Evolutionary conservation across 2,113 vertebrate species (phyloP).

Genomic region (Phyllostomus hastatus): DNA sequence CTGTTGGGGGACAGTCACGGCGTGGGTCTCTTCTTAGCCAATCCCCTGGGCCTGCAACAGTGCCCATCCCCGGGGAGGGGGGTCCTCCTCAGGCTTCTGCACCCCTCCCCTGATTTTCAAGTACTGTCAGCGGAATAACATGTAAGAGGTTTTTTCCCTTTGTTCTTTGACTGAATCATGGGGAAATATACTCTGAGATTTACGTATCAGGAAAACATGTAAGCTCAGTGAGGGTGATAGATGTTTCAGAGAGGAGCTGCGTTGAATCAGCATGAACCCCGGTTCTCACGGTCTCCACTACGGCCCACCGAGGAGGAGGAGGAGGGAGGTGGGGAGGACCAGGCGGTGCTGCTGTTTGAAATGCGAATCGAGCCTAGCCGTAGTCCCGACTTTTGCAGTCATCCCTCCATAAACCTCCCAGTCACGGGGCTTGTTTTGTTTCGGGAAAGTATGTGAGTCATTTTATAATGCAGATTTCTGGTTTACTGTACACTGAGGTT

Average conservation of each 20-base stretch:
- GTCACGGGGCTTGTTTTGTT: neutral
- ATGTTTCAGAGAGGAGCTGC: neutral
- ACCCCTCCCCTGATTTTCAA: neutral
- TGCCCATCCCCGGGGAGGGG: neutral
- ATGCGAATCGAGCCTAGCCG: neutral
- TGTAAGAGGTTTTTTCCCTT: neutral
- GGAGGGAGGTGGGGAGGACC: accelerated
- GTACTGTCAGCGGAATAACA: neutral
- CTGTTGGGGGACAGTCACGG: neutral
- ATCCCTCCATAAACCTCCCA: neutral
- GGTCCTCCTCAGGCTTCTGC: neutral
- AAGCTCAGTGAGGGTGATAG: neutral
- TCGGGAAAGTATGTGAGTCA: neutral
- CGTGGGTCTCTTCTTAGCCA: neutral
- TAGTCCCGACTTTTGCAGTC: neutral
- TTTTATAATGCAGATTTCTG: neutral
- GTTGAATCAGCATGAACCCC: neutral
- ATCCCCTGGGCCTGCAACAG: neutral
- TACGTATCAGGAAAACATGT: neutral
- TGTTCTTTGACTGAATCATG: neutral
- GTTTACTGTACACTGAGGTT: neutral
- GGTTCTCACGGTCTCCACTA: neutral
- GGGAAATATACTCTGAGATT: neutral
- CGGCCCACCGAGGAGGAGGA: no score
- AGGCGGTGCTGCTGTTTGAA: neutral